Conservation (phyloP, 2,888 invertebrate genomes). For the Aphodius sticticus region DNA sequence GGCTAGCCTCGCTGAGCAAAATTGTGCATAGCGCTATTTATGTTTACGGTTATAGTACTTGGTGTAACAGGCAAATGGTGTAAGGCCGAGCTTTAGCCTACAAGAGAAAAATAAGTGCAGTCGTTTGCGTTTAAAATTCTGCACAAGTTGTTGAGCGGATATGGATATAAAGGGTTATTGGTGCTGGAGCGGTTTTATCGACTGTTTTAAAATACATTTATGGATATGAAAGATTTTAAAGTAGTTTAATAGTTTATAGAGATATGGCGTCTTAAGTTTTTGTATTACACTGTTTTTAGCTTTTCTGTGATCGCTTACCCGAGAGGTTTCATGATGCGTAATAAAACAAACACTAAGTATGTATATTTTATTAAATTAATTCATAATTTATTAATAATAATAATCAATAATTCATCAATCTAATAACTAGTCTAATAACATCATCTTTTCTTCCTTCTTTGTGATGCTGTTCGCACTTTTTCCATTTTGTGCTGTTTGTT, state of each 20-base stretch:
- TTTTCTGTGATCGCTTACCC: too few relatives aligned
- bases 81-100: background rate
- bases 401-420: too few relatives aligned
- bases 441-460: too few relatives aligned
- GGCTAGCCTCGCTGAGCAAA: background rate
- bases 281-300: background rate
- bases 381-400: too few relatives aligned
- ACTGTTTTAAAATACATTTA: background rate
- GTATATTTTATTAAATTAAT: too few relatives aligned
- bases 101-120: background rate
- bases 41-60: background rate
- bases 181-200: background rate
- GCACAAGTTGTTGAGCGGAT: background rate
- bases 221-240: background rate
- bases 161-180: background rate
- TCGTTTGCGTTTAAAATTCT: background rate
- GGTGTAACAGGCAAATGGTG: background rate
- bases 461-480: too few relatives aligned
- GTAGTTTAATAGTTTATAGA: background rate
- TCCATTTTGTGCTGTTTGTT: too few relatives aligned
- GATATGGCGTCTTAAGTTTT: background rate
- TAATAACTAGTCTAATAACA: too few relatives aligned
- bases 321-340: too few relatives aligned
- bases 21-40: background rate
- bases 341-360: too few relatives aligned